Evolutionary conservation across 2,113 vertebrate species (phyloP).

Genomic region (Otis tarda): DNA sequence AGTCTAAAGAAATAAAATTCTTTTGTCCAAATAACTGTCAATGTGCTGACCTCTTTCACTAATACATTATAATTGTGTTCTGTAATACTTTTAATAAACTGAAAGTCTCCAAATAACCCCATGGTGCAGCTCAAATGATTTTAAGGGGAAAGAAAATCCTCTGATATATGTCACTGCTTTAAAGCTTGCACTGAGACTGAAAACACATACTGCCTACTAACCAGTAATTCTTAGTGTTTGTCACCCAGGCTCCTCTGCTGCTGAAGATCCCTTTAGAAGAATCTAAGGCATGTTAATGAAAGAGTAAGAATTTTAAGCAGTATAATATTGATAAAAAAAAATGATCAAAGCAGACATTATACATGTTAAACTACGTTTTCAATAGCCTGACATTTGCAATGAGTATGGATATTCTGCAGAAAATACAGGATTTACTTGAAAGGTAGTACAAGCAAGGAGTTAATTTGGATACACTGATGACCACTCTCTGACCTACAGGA

Average conservation of each 20-base stretch:
- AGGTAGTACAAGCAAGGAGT: not conserved
- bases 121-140: not conserved
- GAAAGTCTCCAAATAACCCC: not conserved
- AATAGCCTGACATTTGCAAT: not conserved
- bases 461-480: not conserved
- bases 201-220: not conserved
- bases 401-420: not conserved
- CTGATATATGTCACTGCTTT: not conserved
- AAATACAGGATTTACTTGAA: not conserved
- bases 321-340: not conserved
- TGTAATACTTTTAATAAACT: not conserved
- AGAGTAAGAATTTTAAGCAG: not conserved
- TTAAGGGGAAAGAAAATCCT: not conserved
- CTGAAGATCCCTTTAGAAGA: not conserved
- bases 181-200: not conserved
- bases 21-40: not conserved
- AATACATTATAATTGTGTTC: not conserved
- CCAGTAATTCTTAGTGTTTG: not conserved
- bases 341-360: not conserved
- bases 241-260: not conserved
- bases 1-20: not conserved
- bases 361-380: not conserved
- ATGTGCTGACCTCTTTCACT: not conserved
- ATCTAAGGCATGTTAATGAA: not conserved
- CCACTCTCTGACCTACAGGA: not conserved